A percentile compares a stretch with the other conserved stretches of the same genome.
Evolutionary conservation across 2,888 invertebrate species (phyloP).

Genomic region (Boloria selene): DNA sequence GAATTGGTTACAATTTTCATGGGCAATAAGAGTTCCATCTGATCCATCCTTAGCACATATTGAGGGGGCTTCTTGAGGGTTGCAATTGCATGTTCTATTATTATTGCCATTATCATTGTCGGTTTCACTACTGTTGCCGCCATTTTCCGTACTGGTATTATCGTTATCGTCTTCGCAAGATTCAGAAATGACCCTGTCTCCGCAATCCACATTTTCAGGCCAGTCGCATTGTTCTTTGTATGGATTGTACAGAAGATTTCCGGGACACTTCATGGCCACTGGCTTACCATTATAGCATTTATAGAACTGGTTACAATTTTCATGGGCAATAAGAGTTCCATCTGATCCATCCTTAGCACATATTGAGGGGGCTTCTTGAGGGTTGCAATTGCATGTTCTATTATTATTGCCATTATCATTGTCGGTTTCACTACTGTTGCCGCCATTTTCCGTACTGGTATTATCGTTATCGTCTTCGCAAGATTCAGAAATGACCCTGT

Average conservation of each 20-base stretch:
- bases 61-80: slow-evolving; percentile 43
- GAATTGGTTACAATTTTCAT: slow-evolving; percentile 50
- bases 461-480: slow-evolving; percentile 26
- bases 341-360: slow-evolving; percentile 46
- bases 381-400: slow-evolving; percentile 40
- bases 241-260: neutral
- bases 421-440: slow-evolving; percentile 8
- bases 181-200: slow-evolving; percentile 29
- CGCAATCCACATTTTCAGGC: slow-evolving; percentile 44
- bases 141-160: slow-evolving; percentile 13
- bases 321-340: slow-evolving; percentile 48
- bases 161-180: slow-evolving; percentile 31
- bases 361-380: slow-evolving; percentile 45
- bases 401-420: neutral
- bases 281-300: slow-evolving; percentile 42
- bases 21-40: slow-evolving; percentile 47
- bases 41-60: slow-evolving; percentile 46
- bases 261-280: slow-evolving; percentile 42
- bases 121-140: slow-evolving; percentile 11
- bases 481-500: slow-evolving; percentile 34
- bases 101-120: neutral
- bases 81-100: slow-evolving; percentile 36
- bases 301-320: slow-evolving; percentile 50
- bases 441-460: slow-evolving; percentile 12
- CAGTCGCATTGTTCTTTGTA: slow-evolving; percentile 45